Conservation (phyloP, 1,140 invertebrate species). For the Diachasma alloeum region DNA sequence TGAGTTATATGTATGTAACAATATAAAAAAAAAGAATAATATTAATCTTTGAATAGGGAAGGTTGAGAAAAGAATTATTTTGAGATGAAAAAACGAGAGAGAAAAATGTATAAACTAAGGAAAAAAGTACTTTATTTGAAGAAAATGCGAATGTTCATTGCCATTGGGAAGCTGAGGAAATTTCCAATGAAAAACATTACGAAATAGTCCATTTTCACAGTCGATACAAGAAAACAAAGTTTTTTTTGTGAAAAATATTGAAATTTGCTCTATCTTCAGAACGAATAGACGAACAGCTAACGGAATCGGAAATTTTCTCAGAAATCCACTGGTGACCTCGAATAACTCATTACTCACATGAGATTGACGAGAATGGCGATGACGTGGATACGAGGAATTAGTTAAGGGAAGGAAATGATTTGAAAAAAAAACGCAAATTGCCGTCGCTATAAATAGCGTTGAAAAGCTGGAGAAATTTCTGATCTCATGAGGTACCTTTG, state of each 20-base stretch:
- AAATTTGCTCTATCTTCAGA: not conserved
- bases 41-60: constrained; percentile 35
- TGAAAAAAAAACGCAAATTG: no score
- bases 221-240: no score
- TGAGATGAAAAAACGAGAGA: not conserved
- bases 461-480: no score
- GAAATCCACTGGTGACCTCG: no score
- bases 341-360: no score
- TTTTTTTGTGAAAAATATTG: not conserved
- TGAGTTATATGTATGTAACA: constrained; percentile 32
- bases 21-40: constrained; percentile 42
- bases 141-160: not conserved
- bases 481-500: no score
- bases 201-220: no score
- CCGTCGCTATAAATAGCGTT: no score
- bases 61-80: constrained; percentile 11
- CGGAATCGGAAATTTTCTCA: no score
- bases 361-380: no score
- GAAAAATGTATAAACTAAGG: not conserved
- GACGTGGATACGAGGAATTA: no score
- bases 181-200: not conserved
- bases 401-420: no score
- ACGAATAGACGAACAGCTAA: not conserved
- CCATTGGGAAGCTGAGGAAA: not conserved
- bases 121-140: not conserved